Evolutionary conservation across 2,888 invertebrate species (phyloP).

Genomic region (Cistogaster globosa): DNA sequence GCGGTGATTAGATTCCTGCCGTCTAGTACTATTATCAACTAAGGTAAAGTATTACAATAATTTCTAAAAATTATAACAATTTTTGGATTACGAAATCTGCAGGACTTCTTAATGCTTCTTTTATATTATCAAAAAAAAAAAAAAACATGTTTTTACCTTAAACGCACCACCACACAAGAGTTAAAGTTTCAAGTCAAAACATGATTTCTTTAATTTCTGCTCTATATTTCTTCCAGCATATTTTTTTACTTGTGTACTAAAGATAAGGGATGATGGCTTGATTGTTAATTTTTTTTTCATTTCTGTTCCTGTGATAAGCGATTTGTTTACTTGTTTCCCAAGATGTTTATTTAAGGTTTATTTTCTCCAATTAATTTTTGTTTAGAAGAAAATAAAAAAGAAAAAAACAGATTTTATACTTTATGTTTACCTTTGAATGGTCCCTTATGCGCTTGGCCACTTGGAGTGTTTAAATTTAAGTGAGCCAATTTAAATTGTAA

Average conservation of each 20-base stretch:
- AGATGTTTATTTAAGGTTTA: constrained; percentile 42
- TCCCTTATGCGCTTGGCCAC: constrained; percentile 41
- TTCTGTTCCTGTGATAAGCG: constrained; percentile 64
- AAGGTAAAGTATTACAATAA: no score
- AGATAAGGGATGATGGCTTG: constrained; percentile 8
- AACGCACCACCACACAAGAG: no score
- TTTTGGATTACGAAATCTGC: no score
- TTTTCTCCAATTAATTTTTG: background rate
- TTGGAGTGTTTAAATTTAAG: constrained; percentile 37
- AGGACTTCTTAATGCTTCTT: no score
- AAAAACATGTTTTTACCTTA: no score
- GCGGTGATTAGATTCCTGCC: no score
- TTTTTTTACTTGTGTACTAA: background rate
- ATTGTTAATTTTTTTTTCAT: constrained; percentile 31
- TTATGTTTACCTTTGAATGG: constrained; percentile 23
- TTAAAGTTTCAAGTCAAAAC: background rate
- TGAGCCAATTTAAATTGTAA: no score
- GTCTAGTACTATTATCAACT: no score
- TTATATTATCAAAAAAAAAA: no score
- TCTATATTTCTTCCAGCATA: constrained; percentile 1
- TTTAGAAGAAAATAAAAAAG: background rate
- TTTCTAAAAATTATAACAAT: no score
- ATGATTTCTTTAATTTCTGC: background rate
- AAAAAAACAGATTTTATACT: background rate
- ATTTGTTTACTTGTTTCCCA: constrained; percentile 61